Base-by-base conservation (phyloP, 1,140 invertebrate species). In the Diprion similis region DNA sequence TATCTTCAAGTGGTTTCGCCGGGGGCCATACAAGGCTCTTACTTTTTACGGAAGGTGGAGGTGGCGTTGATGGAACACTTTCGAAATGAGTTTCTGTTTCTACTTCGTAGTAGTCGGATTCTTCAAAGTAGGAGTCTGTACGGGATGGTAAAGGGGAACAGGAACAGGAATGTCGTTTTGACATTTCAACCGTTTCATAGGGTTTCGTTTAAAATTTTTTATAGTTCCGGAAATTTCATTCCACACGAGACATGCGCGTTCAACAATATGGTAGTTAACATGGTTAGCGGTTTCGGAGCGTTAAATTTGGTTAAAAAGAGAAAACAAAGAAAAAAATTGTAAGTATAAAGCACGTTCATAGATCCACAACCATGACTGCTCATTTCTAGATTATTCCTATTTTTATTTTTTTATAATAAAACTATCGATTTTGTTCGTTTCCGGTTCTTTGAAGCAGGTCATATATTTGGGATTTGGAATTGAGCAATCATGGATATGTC, bases 1-100 rank as follows among this genome's bases (percentile, higher is more conserved):
- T 81, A 15, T 88, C 87, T 72, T 88, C 86, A 47, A 88, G 82
- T 0, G 79, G 76, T 67, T 86, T 88, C 1, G 74, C 46, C 0
- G 86, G 87, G 24, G 86, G 87, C 87, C 86, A 88, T 51, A 77
- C 67, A 66, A 83, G 72, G 10, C 75, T 80, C 70, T 83, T 86
- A 18, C 80, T 76, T 74, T 78, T 81, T 37, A 81, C 77, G n/a
- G 81, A 82, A 4, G 69, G 51, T 59, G 51, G 51, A 15, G 51
- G 51, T 59, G 51, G 51, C 51, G 51, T 6, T 59, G 51, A 59
- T 59, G 51, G 71, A 45, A 18, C 6, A 68, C 18, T 68, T 11
- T 68, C 37, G 18, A 11, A 19, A 8, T 66, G 66, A 59, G 45
- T 24, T 65, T 45, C 66, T 37, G 45, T 46, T 59, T 10, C 37